Base-by-base conservation (phyloP, 2,888 invertebrate genomes). In the Philhelius pedissequus region DNA sequence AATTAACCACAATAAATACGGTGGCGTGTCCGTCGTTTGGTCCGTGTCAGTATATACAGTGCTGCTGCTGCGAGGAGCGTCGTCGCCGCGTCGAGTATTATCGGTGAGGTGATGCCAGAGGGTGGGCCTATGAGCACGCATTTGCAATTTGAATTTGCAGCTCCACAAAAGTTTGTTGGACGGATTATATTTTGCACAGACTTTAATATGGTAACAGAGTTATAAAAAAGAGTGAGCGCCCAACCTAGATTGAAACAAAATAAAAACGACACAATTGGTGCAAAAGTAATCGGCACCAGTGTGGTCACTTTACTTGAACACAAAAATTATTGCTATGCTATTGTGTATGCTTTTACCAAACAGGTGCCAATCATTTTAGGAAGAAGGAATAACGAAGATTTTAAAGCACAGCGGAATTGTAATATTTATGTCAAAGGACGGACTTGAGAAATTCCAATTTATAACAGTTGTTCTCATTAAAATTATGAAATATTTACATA, bases 1-100 rank as follows among this genome's bases (percentile, higher is more conserved):
- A 87, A 87, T 87, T 87, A 87, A 87, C 86, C 73, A 86, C 86
- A 87, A 86, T 86, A 86, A 86, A 86, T 86, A 81, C 77, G 77
- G 54, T 78, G 71, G 81, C 77, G 78, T 83, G 86, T 83, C 79
- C 66, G 73, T 68, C 20, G 11, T 56, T 56, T 18, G 30, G 73
- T 58, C 48, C 45, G 48, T 62, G 79, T 79, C 32, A 79, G n/a
- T n/a, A n/a, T n/a, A n/a, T n/a, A n/a, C n/a, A n/a, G 64, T 71
- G 54, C 52, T 43, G 6, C 43, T 58, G 30, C n/a, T 2, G 11
- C 3, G n/a, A n/a, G n/a, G n/a, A n/a, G n/a, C n/a, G n/a, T n/a
- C n/a, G 56, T 11, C 4, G 70, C 54, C 35, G 6, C 52, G 58
- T 27, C 30, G 43, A 50, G 71, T 32, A n/a, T n/a, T 35, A 30